Conservation (phyloP, 2,888 invertebrate species). For the Agapostemon virescens region DNA sequence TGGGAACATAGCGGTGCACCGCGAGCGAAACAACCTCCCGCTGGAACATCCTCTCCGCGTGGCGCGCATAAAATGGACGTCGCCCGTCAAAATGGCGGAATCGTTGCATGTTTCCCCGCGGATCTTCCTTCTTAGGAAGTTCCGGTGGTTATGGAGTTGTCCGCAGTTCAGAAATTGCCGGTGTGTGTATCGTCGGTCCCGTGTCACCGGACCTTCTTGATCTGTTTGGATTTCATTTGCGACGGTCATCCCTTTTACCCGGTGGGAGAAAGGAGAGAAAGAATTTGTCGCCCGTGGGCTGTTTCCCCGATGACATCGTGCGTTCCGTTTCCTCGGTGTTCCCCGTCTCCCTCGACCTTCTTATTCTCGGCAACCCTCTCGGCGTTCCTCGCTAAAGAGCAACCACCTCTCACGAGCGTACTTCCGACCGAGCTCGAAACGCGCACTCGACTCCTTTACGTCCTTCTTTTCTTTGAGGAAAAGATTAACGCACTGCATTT, state of each 20-base stretch:
- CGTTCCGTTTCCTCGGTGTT: slow-evolving; percentile 24
- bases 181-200: slow-evolving; percentile 26
- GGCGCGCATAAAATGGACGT: slow-evolving; percentile 24
- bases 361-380: slow-evolving; percentile 39
- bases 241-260: slow-evolving; percentile 22
- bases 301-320: slow-evolving; percentile 46
- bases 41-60: slow-evolving; percentile 6
- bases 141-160: slow-evolving; percentile 12
- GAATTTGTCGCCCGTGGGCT: slow-evolving; percentile 45
- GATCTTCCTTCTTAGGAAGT: slow-evolving; percentile 29
- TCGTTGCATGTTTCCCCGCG: slow-evolving; percentile 16
- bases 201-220: slow-evolving; percentile 45
- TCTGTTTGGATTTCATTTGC: slow-evolving; percentile 56
- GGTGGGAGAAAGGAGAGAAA: slow-evolving; percentile 6
- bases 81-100: slow-evolving; percentile 21
- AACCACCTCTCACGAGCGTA: slow-evolving; percentile 57
- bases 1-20: neutral
- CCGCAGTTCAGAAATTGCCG: slow-evolving; percentile 21
- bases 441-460: slow-evolving; percentile 69
- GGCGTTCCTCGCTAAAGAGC: slow-evolving; percentile 58
- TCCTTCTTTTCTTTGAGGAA: slow-evolving; percentile 57
- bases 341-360: slow-evolving; percentile 47
- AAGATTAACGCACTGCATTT: slow-evolving; percentile 69
- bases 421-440: slow-evolving; percentile 59
- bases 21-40: slow-evolving; percentile 21